phyloP scores from a whole-genome alignment of 1,140 invertebrate species.

The Drosophila hydei region DNA sequence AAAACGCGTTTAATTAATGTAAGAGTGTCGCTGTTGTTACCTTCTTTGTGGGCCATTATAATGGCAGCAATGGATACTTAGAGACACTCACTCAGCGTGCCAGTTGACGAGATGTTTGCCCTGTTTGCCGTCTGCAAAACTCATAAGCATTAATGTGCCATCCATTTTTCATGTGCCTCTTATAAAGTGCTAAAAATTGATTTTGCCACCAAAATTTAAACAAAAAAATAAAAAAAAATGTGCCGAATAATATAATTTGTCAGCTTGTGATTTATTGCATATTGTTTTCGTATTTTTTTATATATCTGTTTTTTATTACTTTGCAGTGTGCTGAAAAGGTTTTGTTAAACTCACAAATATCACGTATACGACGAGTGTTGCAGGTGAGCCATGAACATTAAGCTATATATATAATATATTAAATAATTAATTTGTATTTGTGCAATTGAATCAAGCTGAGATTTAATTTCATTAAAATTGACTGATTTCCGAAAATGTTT shows the following conservation, averaged over 20 bases:
- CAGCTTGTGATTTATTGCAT: slow-evolving; percentile 5
- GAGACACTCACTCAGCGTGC: slow-evolving; percentile 3
- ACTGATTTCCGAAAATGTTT: neutral
- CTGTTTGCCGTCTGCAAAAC: slow-evolving; percentile 21
- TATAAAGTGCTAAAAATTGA: slow-evolving; percentile 70
- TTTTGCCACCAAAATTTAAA: slow-evolving; percentile 11
- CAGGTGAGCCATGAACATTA: slow-evolving; percentile 6
- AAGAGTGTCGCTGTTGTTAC: slow-evolving; percentile 63
- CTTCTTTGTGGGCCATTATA: slow-evolving; percentile 40
- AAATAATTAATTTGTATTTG: slow-evolving; percentile 8
- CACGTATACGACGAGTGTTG: slow-evolving; percentile 2
- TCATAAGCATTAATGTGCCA: slow-evolving; percentile 60
- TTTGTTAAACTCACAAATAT: slow-evolving; percentile 10
- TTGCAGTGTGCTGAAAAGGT: neutral
- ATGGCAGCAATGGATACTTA: slow-evolving; percentile 34
- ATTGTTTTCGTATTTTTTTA: neutral
- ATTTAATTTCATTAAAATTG: slow-evolving; percentile 11
- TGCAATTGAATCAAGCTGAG: neutral
- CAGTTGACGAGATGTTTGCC: neutral
- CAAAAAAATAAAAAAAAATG: neutral
- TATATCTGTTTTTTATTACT: neutral
- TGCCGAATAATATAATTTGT: neutral
- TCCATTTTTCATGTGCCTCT: slow-evolving; percentile 61
- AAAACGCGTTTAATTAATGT: slow-evolving; percentile 81
- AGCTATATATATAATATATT: neutral